Conservation (phyloP, 2,888 invertebrate species). For the Neoitamus cyanurus region DNA sequence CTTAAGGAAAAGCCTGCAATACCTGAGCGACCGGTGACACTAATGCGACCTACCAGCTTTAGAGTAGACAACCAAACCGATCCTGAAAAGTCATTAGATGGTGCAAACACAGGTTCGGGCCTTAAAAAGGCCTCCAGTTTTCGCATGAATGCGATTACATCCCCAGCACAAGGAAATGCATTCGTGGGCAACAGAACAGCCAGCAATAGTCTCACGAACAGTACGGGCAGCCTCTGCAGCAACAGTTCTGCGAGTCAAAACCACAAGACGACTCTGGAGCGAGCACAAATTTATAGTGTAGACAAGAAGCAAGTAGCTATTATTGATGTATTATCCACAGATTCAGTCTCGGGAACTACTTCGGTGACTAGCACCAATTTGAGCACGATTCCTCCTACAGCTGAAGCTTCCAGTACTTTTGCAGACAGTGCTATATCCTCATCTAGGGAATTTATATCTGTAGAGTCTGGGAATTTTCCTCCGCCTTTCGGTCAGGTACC, state of each 20-base stretch:
- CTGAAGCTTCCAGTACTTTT: conserved; percentile 45
- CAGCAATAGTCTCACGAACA: conserved; percentile 48
- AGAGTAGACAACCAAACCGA: conserved; percentile 36
- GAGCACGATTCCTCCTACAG: not conserved
- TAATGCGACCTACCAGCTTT: conserved; percentile 53
- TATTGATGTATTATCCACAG: conserved; percentile 51
- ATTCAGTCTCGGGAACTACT: conserved; percentile 19
- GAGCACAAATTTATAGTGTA: conserved; percentile 55
- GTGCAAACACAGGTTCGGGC: not conserved
- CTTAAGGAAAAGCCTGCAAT: conserved; percentile 78
- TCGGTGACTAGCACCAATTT: conserved; percentile 20
- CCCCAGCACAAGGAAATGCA: conserved; percentile 32
- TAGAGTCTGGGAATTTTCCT: conserved; percentile 16
- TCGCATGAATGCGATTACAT: conserved; percentile 46
- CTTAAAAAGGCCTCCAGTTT: conserved; percentile 55
- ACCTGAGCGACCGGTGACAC: conserved; percentile 72
- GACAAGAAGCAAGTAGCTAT: conserved; percentile 55
- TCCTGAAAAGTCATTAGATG: not conserved
- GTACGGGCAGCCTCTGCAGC: conserved; percentile 34
- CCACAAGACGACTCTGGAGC: conserved; percentile 53
- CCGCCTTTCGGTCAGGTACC: conserved; percentile 50
- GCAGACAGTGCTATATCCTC: conserved; percentile 48
- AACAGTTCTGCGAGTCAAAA: conserved; percentile 30
- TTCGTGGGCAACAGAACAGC: conserved; percentile 38
- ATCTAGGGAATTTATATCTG: conserved; percentile 42